Evolutionary conservation across 1,140 invertebrate genomes (phyloP).

Genomic region (Sycophila sp.): DNA sequence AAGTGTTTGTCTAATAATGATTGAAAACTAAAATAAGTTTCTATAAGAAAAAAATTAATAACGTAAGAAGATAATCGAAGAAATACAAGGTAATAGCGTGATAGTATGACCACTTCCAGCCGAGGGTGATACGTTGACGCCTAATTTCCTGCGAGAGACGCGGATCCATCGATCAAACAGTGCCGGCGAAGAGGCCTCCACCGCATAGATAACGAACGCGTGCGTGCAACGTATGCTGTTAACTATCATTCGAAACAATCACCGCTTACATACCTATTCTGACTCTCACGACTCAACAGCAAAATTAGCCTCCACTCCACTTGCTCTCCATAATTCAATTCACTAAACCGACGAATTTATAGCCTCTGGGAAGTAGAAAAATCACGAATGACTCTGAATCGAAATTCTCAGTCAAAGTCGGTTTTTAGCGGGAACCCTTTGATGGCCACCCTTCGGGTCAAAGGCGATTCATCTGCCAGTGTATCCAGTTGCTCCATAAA

Average conservation of each 20-base stretch:
- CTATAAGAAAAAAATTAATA: too few relatives aligned
- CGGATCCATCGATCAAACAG: conserved; percentile 66
- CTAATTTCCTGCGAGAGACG: conserved; percentile 64
- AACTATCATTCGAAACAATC: conserved; percentile 32
- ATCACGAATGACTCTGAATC: not conserved
- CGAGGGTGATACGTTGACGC: conserved; percentile 63
- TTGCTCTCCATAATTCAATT: not conserved
- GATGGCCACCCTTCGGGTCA: conserved; percentile 49
- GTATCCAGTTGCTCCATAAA: conserved; percentile 56
- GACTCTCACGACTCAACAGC: too few relatives aligned
- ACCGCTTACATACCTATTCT: not conserved
- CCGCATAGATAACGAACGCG: conserved; percentile 48
- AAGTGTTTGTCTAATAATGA: too few relatives aligned
- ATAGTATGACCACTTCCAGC: conserved; percentile 58
- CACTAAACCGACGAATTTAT: not conserved
- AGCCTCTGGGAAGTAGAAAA: conserved; percentile 12
- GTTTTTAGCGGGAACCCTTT: conserved; percentile 60
- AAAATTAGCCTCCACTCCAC: too few relatives aligned
- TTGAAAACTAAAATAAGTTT: too few relatives aligned
- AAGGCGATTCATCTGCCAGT: conserved; percentile 36
- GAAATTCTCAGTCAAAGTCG: conserved; percentile 30
- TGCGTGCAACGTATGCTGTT: conserved; percentile 31
- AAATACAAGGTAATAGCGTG: conserved; percentile 62
- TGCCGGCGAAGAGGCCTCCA: conserved; percentile 46
- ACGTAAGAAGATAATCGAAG: conserved; percentile 25